These are phyloP conservation scores for Fragum sueziense DNA, from an alignment of 2,888 invertebrate genomes.

Conservation along the genomic window DNA sequence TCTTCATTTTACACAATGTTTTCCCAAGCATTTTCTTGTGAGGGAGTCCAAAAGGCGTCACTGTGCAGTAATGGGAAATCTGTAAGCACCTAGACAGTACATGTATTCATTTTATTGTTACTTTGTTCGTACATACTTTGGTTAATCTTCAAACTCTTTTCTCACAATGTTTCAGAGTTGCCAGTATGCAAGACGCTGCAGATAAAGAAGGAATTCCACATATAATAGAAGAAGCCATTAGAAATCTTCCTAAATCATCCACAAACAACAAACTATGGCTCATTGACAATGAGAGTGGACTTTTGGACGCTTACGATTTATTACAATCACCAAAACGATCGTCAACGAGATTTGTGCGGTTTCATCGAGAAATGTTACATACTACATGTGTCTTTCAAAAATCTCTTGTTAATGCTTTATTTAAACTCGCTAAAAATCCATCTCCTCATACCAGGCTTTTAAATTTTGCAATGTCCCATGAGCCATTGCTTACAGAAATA, in stretches of 20 bases:
- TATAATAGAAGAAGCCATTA: constrained; percentile 79
- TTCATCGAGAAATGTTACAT: constrained; percentile 78
- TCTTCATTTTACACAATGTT: no score
- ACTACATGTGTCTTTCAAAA: constrained; percentile 80
- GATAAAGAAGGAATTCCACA: constrained; percentile 78
- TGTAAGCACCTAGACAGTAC: no score
- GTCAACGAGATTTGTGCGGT: constrained; percentile 71
- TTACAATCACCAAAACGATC: constrained; percentile 61
- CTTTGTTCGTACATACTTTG: no score
- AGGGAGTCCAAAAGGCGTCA: no score
- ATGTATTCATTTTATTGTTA: no score
- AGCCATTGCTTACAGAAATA: constrained; percentile 61
- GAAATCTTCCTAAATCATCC: constrained; percentile 80
- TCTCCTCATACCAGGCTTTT: constrained; percentile 64
- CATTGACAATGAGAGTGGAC: constrained; percentile 82
- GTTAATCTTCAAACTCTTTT: no score
- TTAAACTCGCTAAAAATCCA: constrained; percentile 47
- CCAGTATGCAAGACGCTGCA: constrained; percentile 82
- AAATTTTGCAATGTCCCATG: constrained; percentile 64
- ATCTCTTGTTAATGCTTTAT: constrained; percentile 68
- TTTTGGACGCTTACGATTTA: constrained; percentile 81
- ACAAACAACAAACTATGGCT: constrained; percentile 80
- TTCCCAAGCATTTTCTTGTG: no score
- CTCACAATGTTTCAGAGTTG: constrained; percentile 81
- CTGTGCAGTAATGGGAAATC: no score